Base-by-base conservation (phyloP, 2,888 invertebrate genomes). In the Pedicia rivosa region DNA sequence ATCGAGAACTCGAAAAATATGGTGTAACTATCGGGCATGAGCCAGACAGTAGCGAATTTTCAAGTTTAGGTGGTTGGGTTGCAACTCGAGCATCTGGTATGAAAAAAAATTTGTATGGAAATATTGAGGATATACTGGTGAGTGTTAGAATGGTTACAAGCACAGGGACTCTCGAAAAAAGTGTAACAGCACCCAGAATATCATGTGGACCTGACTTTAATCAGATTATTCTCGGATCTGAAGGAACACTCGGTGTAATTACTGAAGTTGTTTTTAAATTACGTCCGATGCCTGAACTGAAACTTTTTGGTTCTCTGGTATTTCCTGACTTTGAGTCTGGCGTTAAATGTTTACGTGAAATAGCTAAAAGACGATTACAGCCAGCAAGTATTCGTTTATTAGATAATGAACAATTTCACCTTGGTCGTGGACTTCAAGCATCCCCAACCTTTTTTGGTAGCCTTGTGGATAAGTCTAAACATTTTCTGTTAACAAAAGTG, bases 61-160 rank as follows among this genome's bases (percentile, higher is more conserved):
- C 87, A 2, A 84, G 87, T 10, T 68, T 98, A 2, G 97, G 97
- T 5, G 97, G 97, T 2, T 98, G 98, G 97, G 87, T 94, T 31
- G 90, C 92, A 3, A 94, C 94, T 0, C 64, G 92, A 36, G 94
- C 94, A 0, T 90, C 90, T n/a, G 97, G 98, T 37, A 97, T 97
- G 97, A 98, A 97, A 66, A 98, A 97, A 61, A 98, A 98, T 57
- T 76, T 83, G 0, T 98, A 97, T 48, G 95, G 95, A 1, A 97
- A 97, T 54, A 97, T 97, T 42, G 95, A 97, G 59, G 95, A 97
- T 55, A 66, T 95, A 34, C 63, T 97, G 9, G 81, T 97, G 2
- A 83, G 90, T 48, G 78, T 88, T 1, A 81, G 78, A 60, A 80
- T 91, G 72, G 82, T 88, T 0, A 88, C 88, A 0, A 72, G 84